These are phyloP conservation scores for Cinclus mexicanus DNA, from an alignment of 2,113 vertebrate genomes.

Conservation along the genomic window DNA sequence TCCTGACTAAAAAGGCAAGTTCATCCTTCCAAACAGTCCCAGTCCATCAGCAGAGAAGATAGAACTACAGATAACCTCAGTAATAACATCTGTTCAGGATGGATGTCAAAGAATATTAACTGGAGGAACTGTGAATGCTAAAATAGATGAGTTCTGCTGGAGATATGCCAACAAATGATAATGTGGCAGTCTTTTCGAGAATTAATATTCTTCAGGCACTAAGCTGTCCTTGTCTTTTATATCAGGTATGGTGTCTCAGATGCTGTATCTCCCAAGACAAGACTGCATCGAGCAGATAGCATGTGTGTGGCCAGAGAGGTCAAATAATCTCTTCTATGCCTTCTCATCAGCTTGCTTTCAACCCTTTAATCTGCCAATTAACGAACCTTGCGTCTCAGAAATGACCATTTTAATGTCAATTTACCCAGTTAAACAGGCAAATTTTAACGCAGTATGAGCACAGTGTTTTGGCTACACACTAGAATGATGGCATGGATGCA, in stretches of 20 bases:
- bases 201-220: slow-evolving; percentile 37
- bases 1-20: not conserved
- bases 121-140: slow-evolving; percentile 11
- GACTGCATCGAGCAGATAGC: not conserved
- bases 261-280: not conserved
- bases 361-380: not conserved
- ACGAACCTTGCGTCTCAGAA: not conserved
- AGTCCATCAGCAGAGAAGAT: slow-evolving; percentile 8
- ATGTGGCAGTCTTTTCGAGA: slow-evolving; percentile 18
- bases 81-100: slow-evolving; percentile 53
- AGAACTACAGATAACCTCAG: not conserved
- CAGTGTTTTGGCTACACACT: not conserved
- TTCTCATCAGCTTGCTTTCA: not conserved
- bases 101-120: slow-evolving; percentile 45
- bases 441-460: not conserved
- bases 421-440: not conserved
- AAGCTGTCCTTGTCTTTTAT: not conserved
- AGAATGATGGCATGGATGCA: rapidly evolving
- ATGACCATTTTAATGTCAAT: not conserved
- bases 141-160: slow-evolving; percentile 50
- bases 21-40: not conserved
- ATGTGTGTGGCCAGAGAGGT: not conserved
- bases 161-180: slow-evolving; percentile 25
- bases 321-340: not conserved
- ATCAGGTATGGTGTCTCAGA: not conserved